Evolutionary conservation across 2,888 invertebrate species (phyloP), one percentile per base, ranked within the genome.

Genomic region (Zootermopsis nevadensis): DNA sequence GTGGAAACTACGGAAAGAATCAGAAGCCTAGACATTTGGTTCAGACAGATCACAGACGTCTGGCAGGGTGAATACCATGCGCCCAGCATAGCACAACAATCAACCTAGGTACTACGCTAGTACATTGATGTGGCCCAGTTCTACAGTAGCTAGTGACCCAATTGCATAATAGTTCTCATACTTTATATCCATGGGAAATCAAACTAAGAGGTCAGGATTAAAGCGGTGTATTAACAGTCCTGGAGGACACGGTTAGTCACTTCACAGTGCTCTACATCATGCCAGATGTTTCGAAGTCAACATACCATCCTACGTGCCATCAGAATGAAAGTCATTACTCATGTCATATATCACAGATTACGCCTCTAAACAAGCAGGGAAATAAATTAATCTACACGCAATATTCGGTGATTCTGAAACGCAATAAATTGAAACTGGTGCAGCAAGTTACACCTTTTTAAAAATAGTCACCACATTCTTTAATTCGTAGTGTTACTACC

Each of bases 121-220:
- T 2, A 24, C 31, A 74, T 22, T 74, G 38, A 15, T 74, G 69
- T 77, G 79, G 35, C 79, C 79, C 38, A 79, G 79, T 60, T 79
- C 31, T 42, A 74, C 33, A 74, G 72, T 42, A 74, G 38, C 74
- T 74, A 74, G 35, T 66, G 66, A 79, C 66, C 79, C 53, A 79
- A 66, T 79, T 79, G 31, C 60, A 35, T 60, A 66, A 79, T 35
- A 35, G 60, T 33, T 60, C n/a, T 79, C 35, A 79, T 66, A 66
- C 79, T 79, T 79, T 7, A 79, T 35, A 79, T 38, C 76, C 31
- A 35, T 79, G 60, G 35, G 60, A 79, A 79, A 60, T 31, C n/a
- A 35, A 48, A 30, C 66, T 33, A n/a, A 38, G 35, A 33, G 79
- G 79, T 79, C 79, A 79, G 66, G 79, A 15, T 35, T 79, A 66